Conservation (phyloP, 2,113 vertebrate species). For the Engraulis encrasicolus region DNA sequence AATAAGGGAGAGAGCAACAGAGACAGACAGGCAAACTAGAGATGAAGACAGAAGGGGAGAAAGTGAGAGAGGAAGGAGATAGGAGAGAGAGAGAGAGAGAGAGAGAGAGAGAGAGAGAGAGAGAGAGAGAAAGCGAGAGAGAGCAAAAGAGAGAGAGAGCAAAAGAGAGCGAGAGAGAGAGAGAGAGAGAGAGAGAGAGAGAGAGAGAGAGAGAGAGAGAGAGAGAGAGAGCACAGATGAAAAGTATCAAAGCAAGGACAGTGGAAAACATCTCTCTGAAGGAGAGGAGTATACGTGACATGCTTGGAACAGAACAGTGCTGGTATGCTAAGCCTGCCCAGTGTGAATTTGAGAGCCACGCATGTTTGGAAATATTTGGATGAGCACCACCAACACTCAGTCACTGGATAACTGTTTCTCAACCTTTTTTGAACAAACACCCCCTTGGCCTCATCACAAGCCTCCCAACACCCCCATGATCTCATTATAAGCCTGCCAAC, state of each 20-base stretch:
- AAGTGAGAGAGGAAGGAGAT: too few species aligned
- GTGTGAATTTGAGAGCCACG: not conserved
- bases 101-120: not conserved
- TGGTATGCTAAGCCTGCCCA: not conserved
- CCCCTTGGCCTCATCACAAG: too few species aligned
- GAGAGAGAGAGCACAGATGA: not conserved
- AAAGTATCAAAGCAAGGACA: not conserved
- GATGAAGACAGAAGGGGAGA: too few species aligned
- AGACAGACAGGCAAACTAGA: too few species aligned
- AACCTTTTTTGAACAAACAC: too few species aligned
- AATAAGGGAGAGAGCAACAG: too few species aligned
- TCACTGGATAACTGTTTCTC: too few species aligned
- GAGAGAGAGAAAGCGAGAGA: not conserved
- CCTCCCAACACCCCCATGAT: too few species aligned
- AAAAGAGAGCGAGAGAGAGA: not conserved
- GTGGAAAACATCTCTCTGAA: not conserved
- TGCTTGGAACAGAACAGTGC: not conserved
- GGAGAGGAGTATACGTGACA: not conserved
- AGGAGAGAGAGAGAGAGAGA: too few species aligned
- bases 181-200: not conserved
- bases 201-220: not conserved
- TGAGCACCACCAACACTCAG: not conserved
- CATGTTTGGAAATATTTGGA: constrained; percentile 5
- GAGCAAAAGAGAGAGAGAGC: not conserved
- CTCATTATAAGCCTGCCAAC: too few species aligned